Evolutionary conservation across 2,797 vertebrate species (phyloP), one percentile per base, ranked within the genome.

Genomic region (Nannoperca obscura): DNA sequence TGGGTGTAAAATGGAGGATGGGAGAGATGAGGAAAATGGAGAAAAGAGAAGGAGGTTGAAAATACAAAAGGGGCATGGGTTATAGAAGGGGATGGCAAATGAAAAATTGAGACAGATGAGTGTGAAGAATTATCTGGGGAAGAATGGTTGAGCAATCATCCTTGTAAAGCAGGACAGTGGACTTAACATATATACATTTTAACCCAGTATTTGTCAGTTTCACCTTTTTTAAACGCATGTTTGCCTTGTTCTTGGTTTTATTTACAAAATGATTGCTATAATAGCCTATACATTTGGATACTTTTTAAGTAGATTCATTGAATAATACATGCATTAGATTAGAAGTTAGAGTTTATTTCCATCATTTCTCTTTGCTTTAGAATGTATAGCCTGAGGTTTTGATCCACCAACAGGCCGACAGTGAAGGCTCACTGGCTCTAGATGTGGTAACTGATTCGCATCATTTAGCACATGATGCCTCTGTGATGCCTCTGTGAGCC

Each of bases 381-480:
- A 40, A 52, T 40, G 42, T 14, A 11, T 7, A 24, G 12, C 15
- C 20, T 10, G 74, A 38, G 13, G 19, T 55, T 72, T 44, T 63
- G 24, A 34, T 60, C 20, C 30, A 30, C 30, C 22, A 14, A 5
- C 24, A 38, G 46, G 3, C 50, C 3, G 19, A 53, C 60, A 11
- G 66, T 42, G 40, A 58, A 63, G 50, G 27, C 76, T 83, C 46
- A 20, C 63, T 9, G 69, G 71, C 50, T 65, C 27, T 54, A 69
- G 64, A 74, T 55, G 66, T 8, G 63, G 50, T 66, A 60, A 68
- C 69, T 72, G 82, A 63, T 68, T 72, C 22, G 34, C 78, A 75
- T 84, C 77, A 82, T 84, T 88, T 86, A 84, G 71, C 82, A 57
- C 74, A 67, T 66, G 71, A 53, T 58, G 81, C 81, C 58, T 54